These are phyloP conservation scores for Diaprepes abbreviatus DNA, from an alignment of 2,888 invertebrate species.

Conservation along the genomic window DNA sequence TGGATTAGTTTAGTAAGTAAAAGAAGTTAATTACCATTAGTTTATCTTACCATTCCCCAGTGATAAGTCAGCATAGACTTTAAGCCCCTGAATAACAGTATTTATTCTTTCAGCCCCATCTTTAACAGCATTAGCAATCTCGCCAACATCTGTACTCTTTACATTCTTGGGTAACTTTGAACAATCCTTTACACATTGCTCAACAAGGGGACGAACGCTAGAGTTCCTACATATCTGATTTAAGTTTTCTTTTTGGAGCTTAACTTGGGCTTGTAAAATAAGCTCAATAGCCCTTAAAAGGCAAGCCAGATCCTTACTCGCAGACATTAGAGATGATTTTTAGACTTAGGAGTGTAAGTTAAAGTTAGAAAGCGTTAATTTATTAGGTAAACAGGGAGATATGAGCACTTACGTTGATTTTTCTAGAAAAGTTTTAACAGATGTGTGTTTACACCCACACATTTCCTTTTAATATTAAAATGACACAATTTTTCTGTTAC, in stretches of 20 bases:
- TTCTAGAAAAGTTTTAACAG: conserved; percentile 7
- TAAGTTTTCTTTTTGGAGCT: conserved; percentile 75
- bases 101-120: conserved; percentile 76
- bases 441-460: conserved; percentile 26
- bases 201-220: conserved; percentile 65
- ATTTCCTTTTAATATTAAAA: neutral
- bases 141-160: conserved; percentile 34
- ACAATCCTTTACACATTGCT: conserved; percentile 55
- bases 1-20: conserved; percentile 18
- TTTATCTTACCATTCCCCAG: conserved; percentile 54
- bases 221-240: conserved; percentile 79
- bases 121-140: conserved; percentile 67
- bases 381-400: neutral
- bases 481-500: neutral
- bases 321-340: conserved; percentile 67
- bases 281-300: conserved; percentile 79
- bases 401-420: conserved; percentile 20
- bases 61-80: conserved; percentile 69
- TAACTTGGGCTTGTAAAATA: conserved; percentile 76
- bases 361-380: conserved; percentile 34
- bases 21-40: conserved; percentile 35
- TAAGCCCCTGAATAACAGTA: conserved; percentile 80
- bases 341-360: conserved; percentile 13
- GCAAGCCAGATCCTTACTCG: conserved; percentile 76
- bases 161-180: conserved; percentile 38